Conservation (phyloP, 2,113 vertebrate genomes). For the Pituophis catenifer region DNA sequence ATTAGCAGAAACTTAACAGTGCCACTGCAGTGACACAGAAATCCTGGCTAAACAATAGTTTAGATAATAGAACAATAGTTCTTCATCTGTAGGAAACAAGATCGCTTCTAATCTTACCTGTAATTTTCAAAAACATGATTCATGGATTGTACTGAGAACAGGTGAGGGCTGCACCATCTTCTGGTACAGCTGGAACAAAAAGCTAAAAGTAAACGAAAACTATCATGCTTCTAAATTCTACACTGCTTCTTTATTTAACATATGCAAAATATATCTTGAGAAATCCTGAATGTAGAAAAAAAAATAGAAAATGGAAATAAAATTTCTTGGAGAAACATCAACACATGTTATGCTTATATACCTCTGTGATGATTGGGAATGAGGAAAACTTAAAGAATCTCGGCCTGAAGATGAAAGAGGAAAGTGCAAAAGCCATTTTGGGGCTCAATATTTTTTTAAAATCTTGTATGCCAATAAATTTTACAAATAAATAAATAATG, state of each 20-base stretch:
- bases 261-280: not conserved
- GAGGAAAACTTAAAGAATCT: not conserved
- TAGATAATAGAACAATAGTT: not conserved
- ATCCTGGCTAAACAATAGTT: not conserved
- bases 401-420: not conserved
- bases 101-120: not conserved
- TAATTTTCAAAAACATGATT: not conserved
- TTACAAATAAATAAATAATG: not conserved
- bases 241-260: not conserved
- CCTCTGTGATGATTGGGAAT: not conserved
- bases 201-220: not conserved
- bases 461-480: not conserved
- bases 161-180: not conserved
- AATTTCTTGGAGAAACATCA: not conserved
- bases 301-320: not conserved
- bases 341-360: not conserved
- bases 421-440: not conserved
- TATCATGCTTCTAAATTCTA: not conserved
- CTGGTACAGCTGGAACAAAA: not conserved
- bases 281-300: not conserved
- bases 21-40: not conserved
- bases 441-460: not conserved
- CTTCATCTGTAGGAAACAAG: not conserved
- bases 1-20: not conserved
- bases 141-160: not conserved